These are phyloP conservation scores for Meloidogyne floridensis DNA, from an alignment of 1,140 invertebrate genomes.

Conservation along the genomic window DNA sequence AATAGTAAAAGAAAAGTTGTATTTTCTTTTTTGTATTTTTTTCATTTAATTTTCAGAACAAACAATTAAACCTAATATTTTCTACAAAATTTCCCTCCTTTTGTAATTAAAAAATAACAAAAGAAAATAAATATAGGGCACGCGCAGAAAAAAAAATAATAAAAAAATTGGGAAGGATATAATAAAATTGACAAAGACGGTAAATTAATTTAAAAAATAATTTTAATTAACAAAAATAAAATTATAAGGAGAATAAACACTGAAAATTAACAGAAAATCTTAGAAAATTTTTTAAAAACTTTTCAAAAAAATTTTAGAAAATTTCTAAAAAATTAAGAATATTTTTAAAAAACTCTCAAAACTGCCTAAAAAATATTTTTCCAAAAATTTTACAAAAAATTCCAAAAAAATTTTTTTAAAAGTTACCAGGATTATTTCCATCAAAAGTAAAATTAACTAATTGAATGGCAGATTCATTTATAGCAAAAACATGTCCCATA, in stretches of 20 bases:
- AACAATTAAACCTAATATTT: neutral
- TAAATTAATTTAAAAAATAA: neutral
- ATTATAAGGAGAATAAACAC: neutral
- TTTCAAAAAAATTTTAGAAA: too few relatives aligned
- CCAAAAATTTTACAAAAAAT: neutral
- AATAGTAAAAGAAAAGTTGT: too few relatives aligned
- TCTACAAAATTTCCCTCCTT: neutral
- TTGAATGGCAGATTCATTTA: conserved; percentile 25
- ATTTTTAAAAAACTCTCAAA: too few relatives aligned
- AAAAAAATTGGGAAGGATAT: neutral
- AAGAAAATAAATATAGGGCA: neutral
- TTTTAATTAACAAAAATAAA: neutral
- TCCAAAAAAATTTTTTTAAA: neutral
- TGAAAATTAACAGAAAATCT: too few relatives aligned
- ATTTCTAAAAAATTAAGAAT: too few relatives aligned
- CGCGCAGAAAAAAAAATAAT: neutral
- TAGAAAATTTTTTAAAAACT: too few relatives aligned
- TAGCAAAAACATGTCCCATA: conserved; percentile 27
- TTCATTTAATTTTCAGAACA: too few relatives aligned
- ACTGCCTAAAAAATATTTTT: too few relatives aligned
- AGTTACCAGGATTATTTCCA: conserved; percentile 13
- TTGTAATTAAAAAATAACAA: neutral
- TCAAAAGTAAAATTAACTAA: conserved; percentile 27
- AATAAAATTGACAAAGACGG: neutral
- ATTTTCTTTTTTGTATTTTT: too few relatives aligned